Evolutionary conservation across 2,888 invertebrate genomes (phyloP), one percentile per base, ranked within the genome.

Genomic region (Venustoraphidia nigricollis): DNA sequence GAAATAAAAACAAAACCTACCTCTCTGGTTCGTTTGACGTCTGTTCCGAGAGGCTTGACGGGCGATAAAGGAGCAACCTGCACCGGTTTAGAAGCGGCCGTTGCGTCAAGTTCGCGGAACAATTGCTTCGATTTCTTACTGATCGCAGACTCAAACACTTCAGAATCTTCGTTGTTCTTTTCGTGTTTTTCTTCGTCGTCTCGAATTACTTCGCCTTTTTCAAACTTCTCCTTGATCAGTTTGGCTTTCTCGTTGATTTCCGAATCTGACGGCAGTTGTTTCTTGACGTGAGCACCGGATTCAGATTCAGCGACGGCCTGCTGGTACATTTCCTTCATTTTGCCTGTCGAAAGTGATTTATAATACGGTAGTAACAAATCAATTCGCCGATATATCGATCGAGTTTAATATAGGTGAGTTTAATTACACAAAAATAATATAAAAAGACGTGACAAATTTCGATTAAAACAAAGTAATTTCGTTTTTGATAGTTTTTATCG

Each of bases 251-350:
- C 79, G n/a, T 73, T 67, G 50, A 69, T 62, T 50, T 71, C 68
- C 11, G 71, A 62, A 51, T 69, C 69, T 3, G 65, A 61, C 13
- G 62, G 61, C 53, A 73, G 67, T 51, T 74, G 60, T 4, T 74
- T 74, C 48, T 74, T 64, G 36, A 78, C 73, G 44, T 73, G 70
- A 38, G 72, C 66, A 34, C 62, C 59, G 1, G 63, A 61, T 63
- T 85, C 87, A 51, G 83, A 85, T 58, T 86, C 87, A 56, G 81
- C 78, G 1, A 91, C 86, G 0, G 91, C 91, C 60, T 90, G 89
- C 60, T 92, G 91, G 62, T 92, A 92, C 75, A 88, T 81, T 61
- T 91, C 91, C 62, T 91, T 92, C 68, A 92, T 85, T 60, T 88
- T 88, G 6, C 27, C 27, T 0, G 82, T 27, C 17, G 6, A 27